Base-by-base conservation (phyloP, 1,140 invertebrate species). In the Zophobas morio region DNA sequence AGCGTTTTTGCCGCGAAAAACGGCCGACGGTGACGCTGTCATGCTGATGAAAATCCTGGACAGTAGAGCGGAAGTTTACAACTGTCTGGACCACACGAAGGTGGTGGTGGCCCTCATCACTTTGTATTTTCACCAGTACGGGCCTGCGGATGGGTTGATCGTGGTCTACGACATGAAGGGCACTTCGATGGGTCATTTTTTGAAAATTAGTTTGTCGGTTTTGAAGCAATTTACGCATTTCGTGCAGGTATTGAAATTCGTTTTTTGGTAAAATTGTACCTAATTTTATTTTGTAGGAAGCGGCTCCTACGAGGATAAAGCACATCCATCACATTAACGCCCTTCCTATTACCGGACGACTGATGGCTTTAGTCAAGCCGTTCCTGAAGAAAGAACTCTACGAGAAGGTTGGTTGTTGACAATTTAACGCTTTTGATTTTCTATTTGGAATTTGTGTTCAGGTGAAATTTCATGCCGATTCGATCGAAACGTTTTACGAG, bases 301-400 rank as follows among this genome's bases (percentile, higher is more conserved):
- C 79, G 4, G 78, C 84, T 78, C 89, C 93, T 0, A 87, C 93
- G 1, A 87, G 90, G 70, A 80, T 94, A 1, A 91, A 91, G 77
- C 88, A 88, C 0, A 84, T 94, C 0, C 92, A 94, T 83, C 92
- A 93, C 74, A 86, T 94, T 53, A 93, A 93, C 78, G 90, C 91
- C 33, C 90, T 91, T 0, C 84, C 88, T 0, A 91, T 94, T 49
- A 90, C 94, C 87, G 92, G 94, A 78, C 90, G 91, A 80, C 86
- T 94, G 20, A 81, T 94, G 81, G 88, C 88, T 36, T 78, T 94
- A 54, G 87, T 94, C 83, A 91, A 88, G 79, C 93, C 93, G 0
- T 93, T 94, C 73, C 89, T 94, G 87, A 93, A 92, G 80, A 93
- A 92, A 71, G 88, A 92, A 36, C 82, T 94, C 1, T 80, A 90